Conservation (phyloP, 2,113 vertebrate species). For the Origma solitaria region DNA sequence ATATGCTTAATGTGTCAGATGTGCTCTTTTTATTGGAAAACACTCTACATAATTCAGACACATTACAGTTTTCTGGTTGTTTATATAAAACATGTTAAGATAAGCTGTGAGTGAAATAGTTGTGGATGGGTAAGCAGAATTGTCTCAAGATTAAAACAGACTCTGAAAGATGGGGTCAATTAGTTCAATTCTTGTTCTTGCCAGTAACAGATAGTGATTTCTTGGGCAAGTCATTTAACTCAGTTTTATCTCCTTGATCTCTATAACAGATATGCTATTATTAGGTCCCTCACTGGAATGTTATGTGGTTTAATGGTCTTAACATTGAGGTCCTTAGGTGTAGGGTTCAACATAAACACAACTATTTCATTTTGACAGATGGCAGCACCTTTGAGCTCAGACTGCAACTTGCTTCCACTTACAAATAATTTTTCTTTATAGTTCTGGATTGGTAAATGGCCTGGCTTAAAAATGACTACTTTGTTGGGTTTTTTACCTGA, state of each 20-base stretch:
- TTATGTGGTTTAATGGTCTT: background rate
- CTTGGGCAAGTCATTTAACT: slow-evolving; percentile 32
- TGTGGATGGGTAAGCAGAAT: background rate
- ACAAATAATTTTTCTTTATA: background rate
- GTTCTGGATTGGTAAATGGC: background rate
- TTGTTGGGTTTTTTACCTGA: background rate
- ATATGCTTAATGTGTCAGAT: slow-evolving; percentile 3
- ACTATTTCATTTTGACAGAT: background rate
- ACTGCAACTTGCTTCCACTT: background rate
- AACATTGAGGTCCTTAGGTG: background rate
- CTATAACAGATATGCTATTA: slow-evolving; percentile 9
- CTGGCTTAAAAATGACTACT: background rate
- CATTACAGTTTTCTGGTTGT: background rate
- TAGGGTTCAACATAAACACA: background rate
- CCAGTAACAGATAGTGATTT: slow-evolving; percentile 9
- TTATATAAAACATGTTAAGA: background rate
- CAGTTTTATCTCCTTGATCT: slow-evolving; percentile 21
- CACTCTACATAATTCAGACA: background rate
- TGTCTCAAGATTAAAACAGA: background rate
- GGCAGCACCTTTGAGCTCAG: background rate
- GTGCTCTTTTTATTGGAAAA: slow-evolving; percentile 6
- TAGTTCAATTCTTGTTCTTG: background rate
- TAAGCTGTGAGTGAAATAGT: background rate
- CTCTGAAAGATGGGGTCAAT: slow-evolving; percentile 4
- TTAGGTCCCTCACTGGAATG: slow-evolving; percentile 6